Evolutionary conservation across 53 echinoderm and acorn worm species (phyloP).

Genomic region (Astropecten irregularis): DNA sequence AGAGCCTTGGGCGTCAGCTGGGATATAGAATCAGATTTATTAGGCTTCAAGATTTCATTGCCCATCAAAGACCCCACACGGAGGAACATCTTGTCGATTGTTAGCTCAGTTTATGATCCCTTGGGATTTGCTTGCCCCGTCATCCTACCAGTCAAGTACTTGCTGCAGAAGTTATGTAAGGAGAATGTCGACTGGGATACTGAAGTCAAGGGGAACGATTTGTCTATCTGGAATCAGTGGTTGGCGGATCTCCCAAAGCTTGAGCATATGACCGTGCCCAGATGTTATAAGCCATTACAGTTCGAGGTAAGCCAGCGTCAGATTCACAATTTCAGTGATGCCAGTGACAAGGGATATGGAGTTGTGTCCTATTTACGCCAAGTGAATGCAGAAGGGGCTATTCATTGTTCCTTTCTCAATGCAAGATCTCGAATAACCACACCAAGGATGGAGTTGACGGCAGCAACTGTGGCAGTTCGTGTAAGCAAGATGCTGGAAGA

Average conservation of each 20-base stretch:
- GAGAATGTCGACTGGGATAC: conserved; percentile 30
- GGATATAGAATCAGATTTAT: conserved; percentile 23
- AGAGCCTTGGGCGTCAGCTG: conserved; percentile 17
- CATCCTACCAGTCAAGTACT: conserved; percentile 42
- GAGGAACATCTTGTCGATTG: conserved; percentile 47
- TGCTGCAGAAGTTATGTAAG: conserved; percentile 52
- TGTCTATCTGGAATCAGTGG: conserved; percentile 67
- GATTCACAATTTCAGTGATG: conserved; percentile 56
- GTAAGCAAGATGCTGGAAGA: too few relatives aligned
- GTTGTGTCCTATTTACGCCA: conserved; percentile 52
- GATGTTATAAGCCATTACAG: conserved; percentile 43
- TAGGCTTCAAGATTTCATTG: conserved; percentile 22
- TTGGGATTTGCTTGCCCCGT: conserved; percentile 58
- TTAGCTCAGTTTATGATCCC: conserved; percentile 64
- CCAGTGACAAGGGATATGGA: conserved; percentile 58
- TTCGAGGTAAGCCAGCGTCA: conserved; percentile 25
- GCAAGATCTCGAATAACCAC: conserved; percentile 42
- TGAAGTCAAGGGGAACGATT: too few relatives aligned
- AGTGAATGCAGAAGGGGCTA: conserved; percentile 2
- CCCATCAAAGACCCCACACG: conserved; percentile 7
- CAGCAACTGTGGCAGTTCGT: conserved; percentile 16
- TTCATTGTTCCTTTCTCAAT: conserved; percentile 41
- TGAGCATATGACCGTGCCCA: conserved; percentile 27
- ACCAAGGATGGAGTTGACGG: conserved; percentile 51
- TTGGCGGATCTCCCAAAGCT: conserved; percentile 35